These are phyloP conservation scores for Byasa hedistus DNA, from an alignment of 2,888 invertebrate species.

Conservation along the genomic window DNA sequence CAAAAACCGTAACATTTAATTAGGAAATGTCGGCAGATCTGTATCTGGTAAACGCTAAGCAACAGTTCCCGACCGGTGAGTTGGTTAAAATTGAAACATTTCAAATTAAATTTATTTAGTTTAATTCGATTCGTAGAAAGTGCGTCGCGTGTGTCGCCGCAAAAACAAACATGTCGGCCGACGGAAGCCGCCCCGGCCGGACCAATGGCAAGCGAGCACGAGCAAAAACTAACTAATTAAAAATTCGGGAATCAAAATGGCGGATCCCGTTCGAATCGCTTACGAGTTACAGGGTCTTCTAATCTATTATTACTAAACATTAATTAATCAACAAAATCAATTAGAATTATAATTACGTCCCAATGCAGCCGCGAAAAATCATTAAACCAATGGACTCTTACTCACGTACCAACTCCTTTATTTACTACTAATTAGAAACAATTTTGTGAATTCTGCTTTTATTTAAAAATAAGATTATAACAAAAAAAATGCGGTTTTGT, in stretches of 20 bases:
- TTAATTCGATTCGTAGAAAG: slow-evolving; percentile 45
- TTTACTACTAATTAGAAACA: no score
- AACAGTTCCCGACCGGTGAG: slow-evolving; percentile 31
- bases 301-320: not conserved
- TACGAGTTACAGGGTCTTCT: slow-evolving; percentile 24
- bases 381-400: no score
- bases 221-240: slow-evolving; percentile 46
- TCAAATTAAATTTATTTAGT: slow-evolving; percentile 47
- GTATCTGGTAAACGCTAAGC: slow-evolving; percentile 25
- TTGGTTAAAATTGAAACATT: slow-evolving; percentile 44
- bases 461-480: no score
- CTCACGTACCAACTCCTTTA: no score
- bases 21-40: slow-evolving; percentile 26
- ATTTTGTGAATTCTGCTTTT: no score
- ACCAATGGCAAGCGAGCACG: slow-evolving; percentile 36
- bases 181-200: slow-evolving; percentile 34
- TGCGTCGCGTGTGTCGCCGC: slow-evolving; percentile 30
- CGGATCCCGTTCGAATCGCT: slow-evolving; percentile 25
- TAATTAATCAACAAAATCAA: no score
- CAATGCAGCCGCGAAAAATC: no score
- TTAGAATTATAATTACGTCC: no score
- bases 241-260: slow-evolving; percentile 47
- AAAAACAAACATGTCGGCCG: slow-evolving; percentile 34
- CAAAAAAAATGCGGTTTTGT: no score
- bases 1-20: slow-evolving; percentile 18